Base-by-base conservation (phyloP, 2,888 invertebrate species). In the Brachycybe producta region DNA sequence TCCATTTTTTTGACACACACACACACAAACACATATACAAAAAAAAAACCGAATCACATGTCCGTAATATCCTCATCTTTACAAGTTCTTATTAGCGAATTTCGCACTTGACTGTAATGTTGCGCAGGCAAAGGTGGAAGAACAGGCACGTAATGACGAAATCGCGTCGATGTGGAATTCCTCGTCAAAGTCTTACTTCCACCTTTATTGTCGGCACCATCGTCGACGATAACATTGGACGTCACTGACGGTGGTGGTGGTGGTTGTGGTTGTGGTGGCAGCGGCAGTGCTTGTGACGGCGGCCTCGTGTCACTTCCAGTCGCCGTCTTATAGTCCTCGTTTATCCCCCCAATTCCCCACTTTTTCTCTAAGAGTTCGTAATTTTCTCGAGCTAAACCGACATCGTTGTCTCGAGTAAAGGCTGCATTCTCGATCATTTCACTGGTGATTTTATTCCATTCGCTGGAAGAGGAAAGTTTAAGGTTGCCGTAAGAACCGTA, bases 21-120 rank as follows among this genome's bases (percentile, higher is more conserved):
- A n/a, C n/a, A n/a, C n/a, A n/a, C n/a, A n/a, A n/a, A n/a, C n/a
- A n/a, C n/a, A n/a, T n/a, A n/a, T n/a, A n/a, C n/a, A n/a, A n/a
- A n/a, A n/a, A n/a, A n/a, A n/a, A n/a, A n/a, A n/a, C n/a, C n/a
- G n/a, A n/a, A 27, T 46, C 46, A 46, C 46, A 46, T 46, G 17
- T 46, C 46, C 3, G 46, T 46, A 21, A 36, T 46, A 21, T 46
- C 46, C 24, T 46, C 46, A 38, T 11, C 17, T 2, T 35, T 36
- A 36, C 36, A 46, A 5, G 46, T 17, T 36, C 46, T 35, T n/a
- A 46, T 46, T 35, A 85, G 84, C 47, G 54, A 54, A 30, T 54
- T 54, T 32, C 47, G 41, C 35, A 52, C 48, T 23, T 49, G 47
- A 17, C 34, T 32, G 34, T 48, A 43, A 11, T 54, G 54, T 27